Conservation (phyloP, 2,888 invertebrate genomes). For the Nemotelus nigrinus region DNA sequence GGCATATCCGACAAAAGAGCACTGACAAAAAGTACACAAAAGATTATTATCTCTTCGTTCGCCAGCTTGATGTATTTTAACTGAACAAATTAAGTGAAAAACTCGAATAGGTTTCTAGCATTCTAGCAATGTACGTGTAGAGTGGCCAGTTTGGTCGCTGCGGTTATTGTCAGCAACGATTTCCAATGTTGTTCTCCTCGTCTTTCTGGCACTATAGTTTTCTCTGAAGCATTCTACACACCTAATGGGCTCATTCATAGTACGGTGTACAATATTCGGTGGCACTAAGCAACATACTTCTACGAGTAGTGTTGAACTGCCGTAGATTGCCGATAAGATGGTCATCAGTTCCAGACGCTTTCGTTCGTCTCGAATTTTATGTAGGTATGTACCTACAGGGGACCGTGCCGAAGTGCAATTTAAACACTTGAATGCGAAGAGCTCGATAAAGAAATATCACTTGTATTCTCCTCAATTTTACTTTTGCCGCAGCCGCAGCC, state of each 20-base stretch:
- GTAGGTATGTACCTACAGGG: neutral
- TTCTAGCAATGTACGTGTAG: no score
- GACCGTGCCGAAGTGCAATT: constrained; percentile 32
- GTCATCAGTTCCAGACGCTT: constrained; percentile 34
- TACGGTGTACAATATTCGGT: constrained; percentile 14
- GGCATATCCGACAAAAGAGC: neutral
- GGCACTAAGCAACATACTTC: constrained; percentile 15
- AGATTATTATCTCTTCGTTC: constrained; percentile 25
- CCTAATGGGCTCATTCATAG: neutral
- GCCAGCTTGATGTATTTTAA: constrained; percentile 35
- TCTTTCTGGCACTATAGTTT: neutral
- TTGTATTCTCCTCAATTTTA: constrained; percentile 1
- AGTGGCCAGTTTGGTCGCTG: neutral
- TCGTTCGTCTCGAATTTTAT: neutral
- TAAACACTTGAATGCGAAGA: constrained; percentile 29
- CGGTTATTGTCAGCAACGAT: neutral
- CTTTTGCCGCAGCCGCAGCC: neutral
- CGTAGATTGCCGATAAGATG: neutral
- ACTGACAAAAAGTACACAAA: constrained; percentile 3
- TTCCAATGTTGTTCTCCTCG: neutral
- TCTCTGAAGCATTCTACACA: constrained; percentile 3
- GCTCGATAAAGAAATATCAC: constrained; percentile 3
- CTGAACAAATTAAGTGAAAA: constrained; percentile 31
- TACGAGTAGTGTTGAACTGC: neutral
- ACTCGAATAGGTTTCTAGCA: neutral